Evolutionary conservation across 2,113 vertebrate genomes (phyloP).

Genomic region (Rhipidura dahli): DNA sequence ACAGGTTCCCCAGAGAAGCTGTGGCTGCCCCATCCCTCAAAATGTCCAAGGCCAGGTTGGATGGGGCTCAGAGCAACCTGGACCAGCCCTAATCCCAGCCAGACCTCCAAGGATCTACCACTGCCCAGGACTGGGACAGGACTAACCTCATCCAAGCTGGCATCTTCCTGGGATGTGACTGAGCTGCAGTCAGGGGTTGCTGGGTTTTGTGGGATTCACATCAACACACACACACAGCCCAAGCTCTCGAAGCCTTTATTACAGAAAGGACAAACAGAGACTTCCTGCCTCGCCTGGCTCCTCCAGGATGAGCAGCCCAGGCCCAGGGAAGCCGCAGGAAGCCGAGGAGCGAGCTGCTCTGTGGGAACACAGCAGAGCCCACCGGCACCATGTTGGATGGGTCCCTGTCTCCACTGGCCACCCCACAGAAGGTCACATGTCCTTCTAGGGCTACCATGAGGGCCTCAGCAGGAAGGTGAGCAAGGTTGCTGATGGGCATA

Average conservation of each 20-base stretch:
- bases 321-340: neutral
- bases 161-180: neutral
- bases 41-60: neutral
- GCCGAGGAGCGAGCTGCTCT: neutral
- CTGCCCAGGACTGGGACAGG: neutral
- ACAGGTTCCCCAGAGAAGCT: neutral
- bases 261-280: neutral
- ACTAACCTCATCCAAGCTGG: neutral
- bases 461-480: neutral
- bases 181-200: neutral
- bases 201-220: neutral
- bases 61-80: neutral
- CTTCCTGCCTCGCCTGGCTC: neutral
- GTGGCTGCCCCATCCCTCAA: neutral
- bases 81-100: neutral
- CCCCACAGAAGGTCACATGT: rapidly evolving
- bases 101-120: neutral
- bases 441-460: neutral
- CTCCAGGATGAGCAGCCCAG: neutral
- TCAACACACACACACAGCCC: neutral
- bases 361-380: rapidly evolving
- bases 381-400: rapidly evolving
- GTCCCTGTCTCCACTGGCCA: neutral
- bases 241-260: constrained; percentile 17
- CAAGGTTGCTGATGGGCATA: rapidly evolving